Conservation (phyloP, 1,140 invertebrate species). For the Neelides sp. region DNA sequence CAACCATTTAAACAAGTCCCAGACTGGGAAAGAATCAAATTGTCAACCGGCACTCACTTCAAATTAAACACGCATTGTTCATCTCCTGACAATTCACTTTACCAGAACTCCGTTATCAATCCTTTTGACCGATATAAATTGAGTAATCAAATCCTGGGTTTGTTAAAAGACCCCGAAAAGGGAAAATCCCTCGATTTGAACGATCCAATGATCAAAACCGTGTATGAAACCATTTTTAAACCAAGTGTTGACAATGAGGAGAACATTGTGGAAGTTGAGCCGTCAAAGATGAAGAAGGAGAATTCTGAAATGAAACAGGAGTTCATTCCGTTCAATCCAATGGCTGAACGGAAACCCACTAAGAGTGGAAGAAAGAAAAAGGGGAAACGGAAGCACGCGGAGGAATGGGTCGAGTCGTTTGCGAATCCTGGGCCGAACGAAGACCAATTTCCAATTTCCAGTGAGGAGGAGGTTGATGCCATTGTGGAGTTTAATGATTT, state of each 20-base stretch:
- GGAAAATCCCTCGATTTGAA: conserved; percentile 14
- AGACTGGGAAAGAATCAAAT: not conserved
- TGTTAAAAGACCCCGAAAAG: conserved; percentile 20
- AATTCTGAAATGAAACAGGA: conserved; percentile 14
- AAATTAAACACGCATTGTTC: not conserved
- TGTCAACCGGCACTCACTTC: not conserved
- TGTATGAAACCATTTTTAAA: conserved; percentile 23
- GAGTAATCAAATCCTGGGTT: conserved; percentile 23
- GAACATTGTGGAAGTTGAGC: not conserved
- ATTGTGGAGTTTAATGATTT: not conserved
- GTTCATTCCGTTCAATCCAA: conserved; percentile 29
- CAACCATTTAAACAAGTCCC: not conserved
- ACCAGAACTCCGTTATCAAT: not conserved
- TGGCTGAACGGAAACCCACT: conserved; percentile 13
- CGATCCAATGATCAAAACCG: conserved; percentile 20
- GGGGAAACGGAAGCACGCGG: not conserved
- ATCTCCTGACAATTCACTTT: not conserved
- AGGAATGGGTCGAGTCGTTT: conserved; percentile 6
- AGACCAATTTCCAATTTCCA: no score
- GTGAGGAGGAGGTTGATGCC: not conserved
- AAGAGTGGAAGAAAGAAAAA: not conserved
- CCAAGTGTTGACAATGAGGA: not conserved
- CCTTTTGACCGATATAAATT: conserved; percentile 22
- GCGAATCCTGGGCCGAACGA: not conserved
- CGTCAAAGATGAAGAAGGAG: not conserved